Conservation (phyloP, 2,888 invertebrate genomes). For the Drosophila quinaria region DNA sequence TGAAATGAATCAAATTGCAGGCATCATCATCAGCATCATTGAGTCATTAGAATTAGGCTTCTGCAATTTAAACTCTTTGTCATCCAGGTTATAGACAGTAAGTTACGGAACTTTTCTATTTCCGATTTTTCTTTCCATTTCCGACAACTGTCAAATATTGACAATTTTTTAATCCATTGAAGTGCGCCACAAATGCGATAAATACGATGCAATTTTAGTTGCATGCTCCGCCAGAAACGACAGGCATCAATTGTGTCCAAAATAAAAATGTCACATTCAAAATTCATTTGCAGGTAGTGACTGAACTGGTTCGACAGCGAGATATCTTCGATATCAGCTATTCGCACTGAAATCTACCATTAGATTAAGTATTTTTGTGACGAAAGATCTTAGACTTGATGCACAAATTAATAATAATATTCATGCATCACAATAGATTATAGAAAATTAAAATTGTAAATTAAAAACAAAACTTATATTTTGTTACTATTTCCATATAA, state of each 20-base stretch:
- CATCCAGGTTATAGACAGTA: constrained; percentile 30
- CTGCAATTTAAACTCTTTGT: constrained; percentile 38
- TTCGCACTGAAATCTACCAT: no score
- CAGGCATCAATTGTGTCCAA: constrained; percentile 1
- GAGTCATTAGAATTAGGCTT: constrained; percentile 3
- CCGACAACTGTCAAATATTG: constrained; percentile 32
- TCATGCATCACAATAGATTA: no score
- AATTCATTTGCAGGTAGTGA: background rate
- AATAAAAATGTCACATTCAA: constrained; percentile 7
- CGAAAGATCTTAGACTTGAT: no score
- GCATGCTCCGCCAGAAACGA: background rate
- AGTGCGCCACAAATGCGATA: constrained; percentile 6
- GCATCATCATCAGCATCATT: constrained; percentile 24
- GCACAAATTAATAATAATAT: no score
- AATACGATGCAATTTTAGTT: constrained; percentile 5
- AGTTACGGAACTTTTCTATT: background rate
- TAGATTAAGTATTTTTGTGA: no score
- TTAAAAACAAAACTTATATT: no score
- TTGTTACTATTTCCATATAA: no score
- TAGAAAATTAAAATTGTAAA: no score
- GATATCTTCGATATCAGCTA: no score
- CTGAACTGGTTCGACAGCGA: no score
- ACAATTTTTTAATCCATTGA: constrained; percentile 22
- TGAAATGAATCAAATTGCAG: background rate
- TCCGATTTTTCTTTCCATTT: background rate